These are phyloP conservation scores for Zaprionus nigranus DNA, from an alignment of 1,140 invertebrate species.

Conservation along the genomic window DNA sequence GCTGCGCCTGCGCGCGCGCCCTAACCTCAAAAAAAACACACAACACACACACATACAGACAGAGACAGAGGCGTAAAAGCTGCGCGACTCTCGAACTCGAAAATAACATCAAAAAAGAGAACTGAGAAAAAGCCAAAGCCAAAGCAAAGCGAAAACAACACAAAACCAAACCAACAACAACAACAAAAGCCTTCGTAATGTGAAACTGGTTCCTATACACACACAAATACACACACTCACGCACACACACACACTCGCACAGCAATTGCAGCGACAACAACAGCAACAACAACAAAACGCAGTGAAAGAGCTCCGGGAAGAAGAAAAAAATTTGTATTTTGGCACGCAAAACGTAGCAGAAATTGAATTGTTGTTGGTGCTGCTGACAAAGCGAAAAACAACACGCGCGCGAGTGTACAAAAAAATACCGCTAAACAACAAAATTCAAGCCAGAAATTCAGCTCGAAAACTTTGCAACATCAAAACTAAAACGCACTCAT, in stretches of 20 bases:
- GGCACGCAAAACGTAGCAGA: conserved; percentile 70
- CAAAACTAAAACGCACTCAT: conserved; percentile 39
- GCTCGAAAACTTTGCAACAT: conserved; percentile 12
- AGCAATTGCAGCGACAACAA: conserved; percentile 69
- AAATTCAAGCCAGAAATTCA: conserved; percentile 2
- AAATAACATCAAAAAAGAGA: conserved; percentile 43
- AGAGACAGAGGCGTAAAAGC: conserved; percentile 32
- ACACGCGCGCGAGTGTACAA: conserved; percentile 25
- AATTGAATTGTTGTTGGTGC: neutral
- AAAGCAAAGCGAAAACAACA: conserved; percentile 22
- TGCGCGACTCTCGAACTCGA: conserved; percentile 55
- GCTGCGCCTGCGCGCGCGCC: conserved; percentile 69
- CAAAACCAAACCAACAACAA: conserved; percentile 41
- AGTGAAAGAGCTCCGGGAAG: conserved; percentile 67
- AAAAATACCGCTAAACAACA: conserved; percentile 21
- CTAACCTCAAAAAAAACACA: conserved; percentile 65
- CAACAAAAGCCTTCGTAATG: conserved; percentile 75
- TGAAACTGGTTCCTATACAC: conserved; percentile 75
- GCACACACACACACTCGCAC: conserved; percentile 44
- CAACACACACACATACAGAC: neutral
- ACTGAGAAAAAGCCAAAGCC: conserved; percentile 44
- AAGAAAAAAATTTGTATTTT: conserved; percentile 59
- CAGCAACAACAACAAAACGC: conserved; percentile 61
- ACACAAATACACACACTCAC: conserved; percentile 28
- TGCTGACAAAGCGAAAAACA: conserved; percentile 45